Evolutionary conservation across 64 coral and sea anemone genomes (phyloP).

Genomic region (Stylophora pistillata): DNA sequence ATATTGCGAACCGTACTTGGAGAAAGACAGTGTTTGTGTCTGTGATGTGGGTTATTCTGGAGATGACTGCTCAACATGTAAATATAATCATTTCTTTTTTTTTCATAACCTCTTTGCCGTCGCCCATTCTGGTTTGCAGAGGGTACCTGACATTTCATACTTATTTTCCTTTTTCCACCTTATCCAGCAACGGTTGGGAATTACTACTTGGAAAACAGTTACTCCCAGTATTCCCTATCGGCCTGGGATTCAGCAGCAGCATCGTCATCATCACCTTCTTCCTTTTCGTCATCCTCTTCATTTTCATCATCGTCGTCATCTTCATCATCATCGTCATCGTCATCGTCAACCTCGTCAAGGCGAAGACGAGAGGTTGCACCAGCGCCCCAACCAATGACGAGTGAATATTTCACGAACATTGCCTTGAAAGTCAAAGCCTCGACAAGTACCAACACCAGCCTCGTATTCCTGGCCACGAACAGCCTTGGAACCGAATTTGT

Average conservation of each 20-base stretch:
- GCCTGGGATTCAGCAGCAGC: slow-evolving; percentile 40
- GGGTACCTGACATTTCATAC: background rate
- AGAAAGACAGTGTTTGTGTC: slow-evolving; percentile 55
- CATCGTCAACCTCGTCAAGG: background rate
- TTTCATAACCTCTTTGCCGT: no score
- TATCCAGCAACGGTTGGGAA: slow-evolving; percentile 50
- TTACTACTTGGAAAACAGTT: slow-evolving; percentile 71
- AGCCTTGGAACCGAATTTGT: slow-evolving; percentile 82
- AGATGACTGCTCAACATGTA: slow-evolving; percentile 52
- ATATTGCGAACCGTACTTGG: slow-evolving; percentile 76
- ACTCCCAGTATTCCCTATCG: slow-evolving; percentile 61
- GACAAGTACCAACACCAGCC: slow-evolving; percentile 44
- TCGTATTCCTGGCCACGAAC: slow-evolving; percentile 73
- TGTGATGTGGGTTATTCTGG: slow-evolving; percentile 87
- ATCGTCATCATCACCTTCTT: background rate
- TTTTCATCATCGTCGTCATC: slow-evolving; percentile 2
- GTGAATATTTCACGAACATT: slow-evolving; percentile 70
- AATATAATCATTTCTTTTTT: slow-evolving; percentile 5
- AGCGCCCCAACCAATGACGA: background rate
- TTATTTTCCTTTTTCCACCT: background rate
- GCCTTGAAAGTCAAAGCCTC: slow-evolving; percentile 54
- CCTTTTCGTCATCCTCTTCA: background rate
- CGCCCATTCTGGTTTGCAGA: no score
- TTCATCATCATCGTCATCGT: slow-evolving; percentile 3
- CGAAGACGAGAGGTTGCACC: slow-evolving; percentile 36